A percentile compares a stretch with the other conserved stretches of the same genome.
Conservation (phyloP, 2,113 vertebrate species). For the Hippoglossus stenolepis region DNA sequence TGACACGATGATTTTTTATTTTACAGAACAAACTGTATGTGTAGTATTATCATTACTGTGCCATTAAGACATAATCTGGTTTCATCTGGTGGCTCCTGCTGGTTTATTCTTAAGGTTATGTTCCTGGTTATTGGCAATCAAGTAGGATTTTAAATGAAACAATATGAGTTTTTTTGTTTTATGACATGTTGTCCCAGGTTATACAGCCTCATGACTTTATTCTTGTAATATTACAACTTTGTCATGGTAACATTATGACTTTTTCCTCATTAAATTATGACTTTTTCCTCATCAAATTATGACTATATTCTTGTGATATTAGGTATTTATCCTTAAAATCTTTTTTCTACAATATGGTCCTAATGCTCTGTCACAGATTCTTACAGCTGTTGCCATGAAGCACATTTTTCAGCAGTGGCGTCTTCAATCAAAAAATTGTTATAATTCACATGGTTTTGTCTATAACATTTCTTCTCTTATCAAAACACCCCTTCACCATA, state of each 20-base stretch:
- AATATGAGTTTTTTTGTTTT: neutral
- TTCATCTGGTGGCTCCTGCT: constrained; percentile 45
- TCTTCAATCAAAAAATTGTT: neutral
- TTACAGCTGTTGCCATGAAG: neutral
- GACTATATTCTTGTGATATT: no score
- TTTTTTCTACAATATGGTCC: no score
- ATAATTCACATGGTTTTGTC: neutral
- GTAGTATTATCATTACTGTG: no score
- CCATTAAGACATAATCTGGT: neutral
- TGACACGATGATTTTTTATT: no score
- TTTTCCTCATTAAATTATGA: no score
- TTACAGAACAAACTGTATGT: no score
- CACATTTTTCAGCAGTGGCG: neutral
- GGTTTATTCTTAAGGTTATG: constrained; percentile 17
- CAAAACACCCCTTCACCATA: neutral
- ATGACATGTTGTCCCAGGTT: neutral
- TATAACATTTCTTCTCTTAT: neutral
- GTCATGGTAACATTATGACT: no score
- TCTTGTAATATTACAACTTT: no score
- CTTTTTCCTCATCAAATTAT: no score
- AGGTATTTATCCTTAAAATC: no score
- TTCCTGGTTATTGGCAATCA: neutral
- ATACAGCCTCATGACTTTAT: neutral
- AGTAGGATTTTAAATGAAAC: neutral
- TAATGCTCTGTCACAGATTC: no score